Evolutionary conservation across 2,113 vertebrate genomes (phyloP), one percentile per base, ranked within the genome.

Genomic region (Ophiodon elongatus): DNA sequence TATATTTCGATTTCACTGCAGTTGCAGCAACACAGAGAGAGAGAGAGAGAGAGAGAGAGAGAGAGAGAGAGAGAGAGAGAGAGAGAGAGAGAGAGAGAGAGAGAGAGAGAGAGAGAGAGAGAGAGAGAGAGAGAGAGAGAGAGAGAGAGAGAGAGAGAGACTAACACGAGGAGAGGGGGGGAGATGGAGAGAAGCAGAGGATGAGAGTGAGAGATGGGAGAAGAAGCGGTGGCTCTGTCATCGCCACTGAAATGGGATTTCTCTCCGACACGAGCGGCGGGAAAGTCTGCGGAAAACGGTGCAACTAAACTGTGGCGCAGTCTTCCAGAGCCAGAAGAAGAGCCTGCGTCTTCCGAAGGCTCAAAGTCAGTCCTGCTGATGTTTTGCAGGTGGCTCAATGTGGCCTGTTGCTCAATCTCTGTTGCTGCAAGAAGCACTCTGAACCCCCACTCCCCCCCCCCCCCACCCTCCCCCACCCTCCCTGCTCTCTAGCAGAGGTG

Each of bases 201-300:
- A 60, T 50, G 82, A 77, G 66, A 82, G 77, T 21, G 59, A 23
- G 66, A 80, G 77, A 65, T 8, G 60, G 54, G n/a, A 83, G 74
- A 35, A 65, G 83, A 66, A 73, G 84, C 67, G 14, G 75, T 25
- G 73, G 29, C 83, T 62, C 73, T 89, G 87, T 88, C 88, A 82
- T 90, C 79, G 90, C 37, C 86, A 84, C 88, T 90, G 84, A 85
- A 87, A 85, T 65, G 33, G 74, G 80, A 83, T 89, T 89, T 79
- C 77, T 82, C 50, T 25, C 73, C 70, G 59, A 72, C 60, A 29
- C 37, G 14, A 63, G 56, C 62, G 37, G 13, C 3, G 45, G 64
- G 56, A 39, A 56, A 6, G 52, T 64, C 69, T 80, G 27, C 33
- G 37, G 35, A 71, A 39, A 63, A 35, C 14, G 15, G 27, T 31